Conservation (phyloP, 2,797 vertebrate genomes). For the Heteromormyrus szaboi region DNA sequence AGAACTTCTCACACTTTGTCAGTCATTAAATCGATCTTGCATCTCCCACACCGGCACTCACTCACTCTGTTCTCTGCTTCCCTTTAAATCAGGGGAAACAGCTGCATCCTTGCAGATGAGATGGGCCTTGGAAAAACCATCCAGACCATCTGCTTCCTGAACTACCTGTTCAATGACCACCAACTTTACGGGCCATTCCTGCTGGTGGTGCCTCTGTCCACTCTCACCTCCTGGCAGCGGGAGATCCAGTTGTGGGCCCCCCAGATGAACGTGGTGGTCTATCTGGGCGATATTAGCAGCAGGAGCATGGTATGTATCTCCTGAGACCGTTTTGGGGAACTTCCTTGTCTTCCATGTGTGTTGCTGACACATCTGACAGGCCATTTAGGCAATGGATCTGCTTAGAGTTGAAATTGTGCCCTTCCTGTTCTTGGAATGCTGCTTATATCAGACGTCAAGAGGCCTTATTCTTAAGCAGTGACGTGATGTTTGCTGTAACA, state of each 20-base stretch:
- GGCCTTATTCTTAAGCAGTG: background rate
- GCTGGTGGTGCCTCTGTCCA: conserved; percentile 89
- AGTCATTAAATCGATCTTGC: background rate
- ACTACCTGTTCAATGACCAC: conserved; percentile 88
- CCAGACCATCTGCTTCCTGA: conserved; percentile 92
- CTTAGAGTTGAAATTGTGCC: background rate
- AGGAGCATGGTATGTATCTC: conserved; percentile 83
- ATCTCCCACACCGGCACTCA: background rate
- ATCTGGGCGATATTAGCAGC: conserved; percentile 92
- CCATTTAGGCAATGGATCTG: background rate
- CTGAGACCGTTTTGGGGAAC: background rate
- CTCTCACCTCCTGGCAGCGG: conserved; percentile 91
- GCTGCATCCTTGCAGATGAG: conserved; percentile 95
- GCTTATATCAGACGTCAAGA: background rate
- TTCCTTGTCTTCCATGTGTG: background rate
- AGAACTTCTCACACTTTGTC: background rate
- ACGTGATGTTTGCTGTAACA: background rate
- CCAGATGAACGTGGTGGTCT: conserved; percentile 92
- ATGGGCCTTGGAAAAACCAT: conserved; percentile 98
- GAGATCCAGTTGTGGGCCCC: conserved; percentile 92
- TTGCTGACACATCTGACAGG: background rate
- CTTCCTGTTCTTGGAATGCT: background rate
- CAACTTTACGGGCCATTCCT: conserved; percentile 87
- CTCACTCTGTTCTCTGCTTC: conserved; percentile 11
- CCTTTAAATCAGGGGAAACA: conserved; percentile 70